Conservation (phyloP, 2,888 invertebrate species). For the Rosalia funebris region DNA sequence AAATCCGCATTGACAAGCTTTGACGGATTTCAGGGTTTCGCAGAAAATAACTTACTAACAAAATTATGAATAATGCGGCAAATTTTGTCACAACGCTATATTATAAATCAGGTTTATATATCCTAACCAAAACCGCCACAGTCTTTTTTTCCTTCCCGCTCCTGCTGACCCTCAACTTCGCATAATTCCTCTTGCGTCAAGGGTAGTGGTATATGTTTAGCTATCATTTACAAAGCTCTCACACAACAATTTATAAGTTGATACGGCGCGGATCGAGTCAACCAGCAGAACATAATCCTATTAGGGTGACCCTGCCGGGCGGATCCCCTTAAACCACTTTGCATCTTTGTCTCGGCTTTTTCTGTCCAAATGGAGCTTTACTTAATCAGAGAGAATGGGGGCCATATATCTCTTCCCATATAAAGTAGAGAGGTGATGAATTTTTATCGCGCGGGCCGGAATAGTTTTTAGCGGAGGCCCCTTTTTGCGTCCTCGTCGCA, state of each 20-base stretch:
- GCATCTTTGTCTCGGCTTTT: constrained; percentile 54
- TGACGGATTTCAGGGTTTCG: too few species aligned
- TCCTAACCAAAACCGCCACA: neutral
- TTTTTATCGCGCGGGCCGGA: constrained; percentile 40
- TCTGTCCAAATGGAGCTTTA: constrained; percentile 53
- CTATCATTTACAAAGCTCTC: constrained; percentile 31
- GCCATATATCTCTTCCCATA: constrained; percentile 39
- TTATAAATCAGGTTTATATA: too few species aligned
- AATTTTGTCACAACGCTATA: too few species aligned
- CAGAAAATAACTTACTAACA: too few species aligned
- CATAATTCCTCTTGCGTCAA: neutral
- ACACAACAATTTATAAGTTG: constrained; percentile 49
- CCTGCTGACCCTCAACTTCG: neutral
- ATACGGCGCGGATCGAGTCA: constrained; percentile 45
- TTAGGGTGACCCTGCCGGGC: constrained; percentile 50
- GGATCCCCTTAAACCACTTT: constrained; percentile 55
- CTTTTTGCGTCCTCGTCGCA: neutral
- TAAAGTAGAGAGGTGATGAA: constrained; percentile 44
- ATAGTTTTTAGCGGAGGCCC: constrained; percentile 31
- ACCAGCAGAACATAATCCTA: constrained; percentile 51
- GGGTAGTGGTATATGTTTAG: constrained; percentile 15
- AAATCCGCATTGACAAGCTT: too few species aligned
- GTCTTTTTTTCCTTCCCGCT: neutral
- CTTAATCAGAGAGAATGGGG: constrained; percentile 53
- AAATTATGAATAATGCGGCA: too few species aligned